phyloP scores from a whole-genome alignment of 2,888 invertebrate species.

The Ischnura elegans region DNA sequence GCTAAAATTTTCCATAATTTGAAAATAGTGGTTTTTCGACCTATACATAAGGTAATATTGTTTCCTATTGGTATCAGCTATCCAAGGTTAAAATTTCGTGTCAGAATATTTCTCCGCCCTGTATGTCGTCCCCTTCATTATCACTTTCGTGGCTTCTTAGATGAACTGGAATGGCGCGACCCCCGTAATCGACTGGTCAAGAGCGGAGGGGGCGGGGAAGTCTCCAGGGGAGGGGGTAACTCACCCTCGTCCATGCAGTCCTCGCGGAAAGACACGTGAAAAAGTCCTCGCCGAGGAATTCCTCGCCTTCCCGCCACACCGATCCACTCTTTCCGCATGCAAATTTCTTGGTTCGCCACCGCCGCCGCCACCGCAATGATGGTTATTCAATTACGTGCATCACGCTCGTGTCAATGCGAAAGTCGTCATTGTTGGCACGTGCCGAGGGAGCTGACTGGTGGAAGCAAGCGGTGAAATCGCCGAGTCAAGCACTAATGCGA shows the following conservation, averaged over 20 bases:
- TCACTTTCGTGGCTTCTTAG: too few species aligned
- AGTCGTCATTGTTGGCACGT: not conserved
- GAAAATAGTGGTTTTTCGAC: too few species aligned
- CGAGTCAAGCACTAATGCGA: not conserved
- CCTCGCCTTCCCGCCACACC: not conserved
- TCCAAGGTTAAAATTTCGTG: too few species aligned
- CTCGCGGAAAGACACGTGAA: not conserved
- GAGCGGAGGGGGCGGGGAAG: too few species aligned
- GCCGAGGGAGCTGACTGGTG: not conserved
- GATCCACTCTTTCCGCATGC: not conserved
- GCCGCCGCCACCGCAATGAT: not conserved
- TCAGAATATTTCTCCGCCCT: too few species aligned
- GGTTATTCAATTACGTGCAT: not conserved
- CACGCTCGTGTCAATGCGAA: not conserved
- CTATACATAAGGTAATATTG: too few species aligned
- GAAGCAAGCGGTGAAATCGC: not conserved
- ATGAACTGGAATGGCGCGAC: too few species aligned
- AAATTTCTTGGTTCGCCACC: not conserved
- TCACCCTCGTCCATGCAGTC: not conserved
- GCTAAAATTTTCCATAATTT: too few species aligned
- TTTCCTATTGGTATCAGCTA: too few species aligned
- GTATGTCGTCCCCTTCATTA: too few species aligned
- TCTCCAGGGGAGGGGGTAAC: not conserved
- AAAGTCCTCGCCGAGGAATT: not conserved
- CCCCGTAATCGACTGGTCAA: too few species aligned